phyloP scores from a whole-genome alignment of 2,888 invertebrate species.

The Germaria angustata region DNA sequence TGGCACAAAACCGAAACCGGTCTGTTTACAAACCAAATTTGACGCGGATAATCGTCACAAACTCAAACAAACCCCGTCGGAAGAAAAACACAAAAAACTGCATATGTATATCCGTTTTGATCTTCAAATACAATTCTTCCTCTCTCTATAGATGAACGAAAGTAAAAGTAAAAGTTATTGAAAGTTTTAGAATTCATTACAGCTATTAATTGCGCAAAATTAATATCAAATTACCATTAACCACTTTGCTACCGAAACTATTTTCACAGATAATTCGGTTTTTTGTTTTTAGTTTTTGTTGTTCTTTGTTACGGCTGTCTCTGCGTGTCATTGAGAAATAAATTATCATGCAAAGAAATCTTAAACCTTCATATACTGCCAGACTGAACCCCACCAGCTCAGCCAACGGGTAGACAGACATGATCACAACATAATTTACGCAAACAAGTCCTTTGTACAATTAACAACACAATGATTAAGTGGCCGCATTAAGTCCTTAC shows the following conservation, averaged over 20 bases:
- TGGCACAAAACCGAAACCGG: too few relatives aligned
- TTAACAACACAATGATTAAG: constrained; percentile 65
- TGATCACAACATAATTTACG: constrained; percentile 61
- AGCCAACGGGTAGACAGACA: background rate
- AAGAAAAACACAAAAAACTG: too few relatives aligned
- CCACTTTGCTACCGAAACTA: constrained; percentile 36
- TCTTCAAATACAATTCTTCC: background rate
- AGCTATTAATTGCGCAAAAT: background rate
- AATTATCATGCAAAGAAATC: constrained; percentile 46
- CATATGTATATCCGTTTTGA: too few relatives aligned
- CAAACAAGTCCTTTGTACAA: constrained; percentile 63
- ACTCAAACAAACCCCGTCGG: too few relatives aligned
- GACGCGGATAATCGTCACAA: too few relatives aligned
- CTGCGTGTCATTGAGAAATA: constrained; percentile 54
- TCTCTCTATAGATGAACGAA: background rate
- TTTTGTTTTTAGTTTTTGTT: background rate
- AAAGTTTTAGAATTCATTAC: background rate
- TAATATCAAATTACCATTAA: constrained; percentile 26
- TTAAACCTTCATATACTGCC: constrained; percentile 31
- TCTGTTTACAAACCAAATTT: too few relatives aligned
- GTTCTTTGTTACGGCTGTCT: background rate
- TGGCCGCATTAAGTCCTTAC: constrained; percentile 54
- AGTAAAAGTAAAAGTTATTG: background rate
- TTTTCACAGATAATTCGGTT: constrained; percentile 6
- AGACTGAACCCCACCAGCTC: background rate